Base-by-base conservation (phyloP, 2,797 vertebrate genomes). In the Schizothorax lantsangensis region DNA sequence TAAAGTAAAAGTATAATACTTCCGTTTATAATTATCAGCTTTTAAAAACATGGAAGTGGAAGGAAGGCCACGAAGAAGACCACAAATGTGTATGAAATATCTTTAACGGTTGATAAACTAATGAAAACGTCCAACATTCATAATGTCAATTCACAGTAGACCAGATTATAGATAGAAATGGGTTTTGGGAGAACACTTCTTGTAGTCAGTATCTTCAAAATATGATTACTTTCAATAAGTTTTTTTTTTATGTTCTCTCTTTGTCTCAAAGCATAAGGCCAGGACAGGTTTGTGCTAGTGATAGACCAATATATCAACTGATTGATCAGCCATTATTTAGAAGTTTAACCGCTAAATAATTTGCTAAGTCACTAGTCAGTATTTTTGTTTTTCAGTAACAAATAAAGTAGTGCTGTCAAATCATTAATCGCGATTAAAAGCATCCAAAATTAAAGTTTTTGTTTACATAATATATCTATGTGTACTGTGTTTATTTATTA, bases 1-100 rank as follows among this genome's bases (percentile, higher is more conserved):
- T 52, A 3, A 73, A 9, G 17, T 73, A 40, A 84, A 64, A 84
- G 57, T 36, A 59, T n/a, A 47, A 84, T 33, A 47, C 23, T 26
- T 49, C 12, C 0, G 49, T 26, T 21, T 71, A 36, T 19, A 54
- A 40, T 30, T 71, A 17, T 11, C 38, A 15, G 54, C 21, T 54
- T 36, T 69, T 52, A 38, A 59, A 75, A 52, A 33, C 43, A 23
- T 2, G 15, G 0, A 83, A 21, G 36, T 23, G 17, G 1, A 40
- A 21, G 2, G 21, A 36, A 69, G 57, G 10, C 15, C 26, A 80
- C 26, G 2, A 40, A 33, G 19, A 49, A 33, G 17, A 30, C 38
- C 36, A 79, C 7, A 26, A 23, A 21, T n/a, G 23, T 57, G 8
- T 57, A 57, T 23, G 8, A 57, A 57, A 23, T 57, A 52, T 72